A percentile compares a stretch with the other conserved stretches of the same genome.
phyloP scores from a whole-genome alignment of 2,113 vertebrate genomes.

The Crocuta crocuta region DNA sequence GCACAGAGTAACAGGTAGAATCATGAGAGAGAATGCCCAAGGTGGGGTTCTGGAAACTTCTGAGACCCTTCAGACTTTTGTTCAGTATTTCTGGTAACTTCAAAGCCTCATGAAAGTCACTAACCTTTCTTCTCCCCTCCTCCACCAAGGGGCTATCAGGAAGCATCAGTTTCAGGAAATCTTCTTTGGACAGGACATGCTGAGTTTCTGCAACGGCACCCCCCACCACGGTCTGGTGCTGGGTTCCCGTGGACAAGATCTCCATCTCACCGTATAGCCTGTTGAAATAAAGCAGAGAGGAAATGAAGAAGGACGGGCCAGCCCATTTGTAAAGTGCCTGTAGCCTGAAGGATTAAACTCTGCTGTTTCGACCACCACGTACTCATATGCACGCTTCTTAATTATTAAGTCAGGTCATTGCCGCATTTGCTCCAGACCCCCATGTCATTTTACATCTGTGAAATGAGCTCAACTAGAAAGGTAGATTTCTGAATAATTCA shows the following conservation, averaged over 20 bases:
- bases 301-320: neutral
- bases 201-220: slow-evolving; percentile 87
- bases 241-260: slow-evolving; percentile 85
- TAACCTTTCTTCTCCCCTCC: slow-evolving; percentile 93
- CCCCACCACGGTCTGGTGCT: slow-evolving; percentile 85
- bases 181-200: slow-evolving; percentile 93
- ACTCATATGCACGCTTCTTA: neutral
- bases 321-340: neutral
- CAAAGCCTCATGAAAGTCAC: slow-evolving; percentile 22
- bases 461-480: slow-evolving; percentile 21
- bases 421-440: neutral
- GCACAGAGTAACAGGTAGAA: accelerated
- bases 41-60: neutral
- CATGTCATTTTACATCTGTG: neutral
- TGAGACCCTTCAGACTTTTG: neutral
- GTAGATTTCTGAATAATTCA: slow-evolving; percentile 60
- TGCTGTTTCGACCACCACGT: accelerated
- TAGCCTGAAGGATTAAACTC: neutral
- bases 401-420: neutral
- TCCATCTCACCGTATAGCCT: slow-evolving; percentile 90
- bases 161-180: slow-evolving; percentile 94
- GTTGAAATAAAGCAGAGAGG: slow-evolving; percentile 77
- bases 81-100: neutral
- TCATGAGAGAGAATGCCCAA: accelerated
- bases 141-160: slow-evolving; percentile 91